phyloP scores from a whole-genome alignment of 2,888 invertebrate species.

The Drosophila anomelani region DNA sequence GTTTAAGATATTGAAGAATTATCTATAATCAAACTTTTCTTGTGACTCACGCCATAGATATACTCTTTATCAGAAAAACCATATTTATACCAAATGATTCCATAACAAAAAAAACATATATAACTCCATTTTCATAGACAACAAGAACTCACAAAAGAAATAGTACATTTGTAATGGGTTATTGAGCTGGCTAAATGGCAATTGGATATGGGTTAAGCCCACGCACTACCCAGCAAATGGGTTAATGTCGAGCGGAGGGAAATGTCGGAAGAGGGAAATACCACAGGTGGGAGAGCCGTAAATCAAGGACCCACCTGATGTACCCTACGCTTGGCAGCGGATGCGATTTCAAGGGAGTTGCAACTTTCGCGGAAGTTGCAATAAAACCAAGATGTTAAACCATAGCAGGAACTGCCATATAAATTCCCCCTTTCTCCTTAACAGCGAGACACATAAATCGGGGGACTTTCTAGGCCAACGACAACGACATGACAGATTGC shows the following conservation, averaged over 20 bases:
- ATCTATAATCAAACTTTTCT: background rate
- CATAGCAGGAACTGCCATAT: slow-evolving; percentile 15
- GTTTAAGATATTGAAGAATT: no score
- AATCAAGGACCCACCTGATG: slow-evolving; percentile 40
- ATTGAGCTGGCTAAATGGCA: slow-evolving; percentile 27
- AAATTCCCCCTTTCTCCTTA: background rate
- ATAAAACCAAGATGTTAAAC: slow-evolving; percentile 31
- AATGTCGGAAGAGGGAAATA: background rate
- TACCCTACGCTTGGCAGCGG: slow-evolving; percentile 8
- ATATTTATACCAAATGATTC: background rate
- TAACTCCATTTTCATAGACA: background rate
- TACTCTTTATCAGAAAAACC: background rate
- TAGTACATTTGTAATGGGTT: slow-evolving; percentile 10
- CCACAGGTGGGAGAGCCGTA: slow-evolving; percentile 29
- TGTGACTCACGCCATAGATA: background rate
- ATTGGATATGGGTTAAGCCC: slow-evolving; percentile 29
- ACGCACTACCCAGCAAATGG: slow-evolving; percentile 18
- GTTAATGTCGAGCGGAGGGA: slow-evolving; percentile 23
- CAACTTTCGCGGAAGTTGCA: slow-evolving; percentile 43
- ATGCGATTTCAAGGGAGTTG: slow-evolving; percentile 44
- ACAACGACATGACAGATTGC: slow-evolving; percentile 71
- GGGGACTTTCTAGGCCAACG: slow-evolving; percentile 33
- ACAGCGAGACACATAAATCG: slow-evolving; percentile 14
- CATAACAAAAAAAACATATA: background rate
- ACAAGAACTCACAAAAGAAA: background rate